Conservation (phyloP, 2,797 vertebrate genomes). For the Sebastes cheni region DNA sequence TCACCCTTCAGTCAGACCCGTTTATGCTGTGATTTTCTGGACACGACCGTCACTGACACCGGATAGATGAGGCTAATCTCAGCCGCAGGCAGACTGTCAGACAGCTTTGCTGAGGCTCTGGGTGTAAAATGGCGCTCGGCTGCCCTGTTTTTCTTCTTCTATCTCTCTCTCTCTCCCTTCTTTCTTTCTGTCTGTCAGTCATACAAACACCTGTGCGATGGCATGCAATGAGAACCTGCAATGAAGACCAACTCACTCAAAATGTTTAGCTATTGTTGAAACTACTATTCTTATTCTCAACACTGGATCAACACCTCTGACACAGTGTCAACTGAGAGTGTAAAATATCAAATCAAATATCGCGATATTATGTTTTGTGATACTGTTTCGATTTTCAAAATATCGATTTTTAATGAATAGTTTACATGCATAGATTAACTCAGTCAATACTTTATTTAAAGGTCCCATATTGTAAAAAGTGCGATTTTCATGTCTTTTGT, state of each 20-base stretch:
- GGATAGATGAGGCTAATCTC: conserved; percentile 99
- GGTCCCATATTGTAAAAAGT: no score
- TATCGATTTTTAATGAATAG: no score
- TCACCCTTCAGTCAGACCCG: conserved; percentile 89
- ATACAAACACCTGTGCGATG: not conserved
- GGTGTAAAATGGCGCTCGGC: conserved; percentile 86
- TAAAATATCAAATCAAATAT: no score
- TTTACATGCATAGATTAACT: no score
- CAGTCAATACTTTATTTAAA: no score
- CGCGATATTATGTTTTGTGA: no score
- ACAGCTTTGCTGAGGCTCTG: conserved; percentile 91
- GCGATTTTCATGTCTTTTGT: no score
- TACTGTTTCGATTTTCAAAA: no score
- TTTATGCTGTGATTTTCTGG: conserved; percentile 99
- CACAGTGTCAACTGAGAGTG: not conserved
- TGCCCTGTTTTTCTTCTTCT: conserved; percentile 19
- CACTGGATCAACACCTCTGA: not conserved
- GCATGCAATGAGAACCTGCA: not conserved
- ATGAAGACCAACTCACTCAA: not conserved
- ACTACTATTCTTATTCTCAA: not conserved
- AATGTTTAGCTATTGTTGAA: not conserved
- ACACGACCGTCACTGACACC: conserved; percentile 97
- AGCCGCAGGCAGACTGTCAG: conserved; percentile 86
- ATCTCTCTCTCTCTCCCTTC: not conserved
- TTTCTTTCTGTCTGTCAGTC: not conserved